Evolutionary conservation across 2,888 invertebrate species (phyloP), one percentile per base, ranked within the genome.

Genomic region (Conops quadrifasciatus): DNA sequence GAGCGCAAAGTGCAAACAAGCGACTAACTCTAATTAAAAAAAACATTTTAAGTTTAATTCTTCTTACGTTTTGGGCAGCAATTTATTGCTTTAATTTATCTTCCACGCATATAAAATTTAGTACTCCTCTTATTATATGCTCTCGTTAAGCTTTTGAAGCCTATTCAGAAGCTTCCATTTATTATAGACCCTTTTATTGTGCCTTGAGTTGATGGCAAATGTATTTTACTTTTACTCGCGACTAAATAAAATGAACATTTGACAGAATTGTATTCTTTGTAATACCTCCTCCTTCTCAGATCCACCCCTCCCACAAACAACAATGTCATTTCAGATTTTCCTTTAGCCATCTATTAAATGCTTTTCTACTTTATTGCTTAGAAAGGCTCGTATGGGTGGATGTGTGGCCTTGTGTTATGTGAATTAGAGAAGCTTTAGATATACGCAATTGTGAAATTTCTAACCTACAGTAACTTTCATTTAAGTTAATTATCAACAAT

Each of bases 221-320:
- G 11, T 16, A 19, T 51, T 5, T 16, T 51, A 16, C 26, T 60
- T 60, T 60, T 63, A 21, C 28, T 64, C 47, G 9, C 64, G 49
- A 64, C 26, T 49, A 64, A 49, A 64, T 64, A 47, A 47, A 49
- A 63, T 49, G 24, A 19, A 45, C 63, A 63, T 63, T 63, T 63
- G 64, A 64, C 64, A 64, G 64, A 64, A 64, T 64, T 64, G 49
- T 49, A 28, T 26, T 64, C 49, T 64, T 64, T 49, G 49, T 1
- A 64, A 64, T 45, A 15, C 28, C 28, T 47, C 64, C 49, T 49
- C 21, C 49, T 64, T 49, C 64, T 43, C 11, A 15, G 36, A 21
- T 30, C 59, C n/a, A 15, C 59, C 59, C 15, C 59, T n/a, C 62
- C 19, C 36, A 43, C 24, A 24, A 47, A 15, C 63, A 30, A 15